Conservation (phyloP, 2,888 invertebrate genomes). For the Aradus depressus region DNA sequence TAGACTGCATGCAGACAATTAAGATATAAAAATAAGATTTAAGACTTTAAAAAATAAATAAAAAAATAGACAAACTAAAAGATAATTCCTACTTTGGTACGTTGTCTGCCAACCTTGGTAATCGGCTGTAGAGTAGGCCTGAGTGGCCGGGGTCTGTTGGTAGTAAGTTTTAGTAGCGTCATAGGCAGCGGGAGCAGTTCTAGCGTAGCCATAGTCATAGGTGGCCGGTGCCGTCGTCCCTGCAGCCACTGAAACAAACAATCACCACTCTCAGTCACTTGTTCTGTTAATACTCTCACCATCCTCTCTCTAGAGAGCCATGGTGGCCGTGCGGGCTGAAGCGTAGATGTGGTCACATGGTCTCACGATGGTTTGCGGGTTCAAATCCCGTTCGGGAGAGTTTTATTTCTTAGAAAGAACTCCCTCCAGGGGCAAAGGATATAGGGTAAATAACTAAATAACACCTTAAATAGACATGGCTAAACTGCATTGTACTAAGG, state of each 20-base stretch:
- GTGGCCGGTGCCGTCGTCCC: slow-evolving; percentile 44
- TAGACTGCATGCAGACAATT: no score
- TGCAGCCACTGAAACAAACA: slow-evolving; percentile 35
- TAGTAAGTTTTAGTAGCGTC: slow-evolving; percentile 75
- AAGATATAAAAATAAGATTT: neutral
- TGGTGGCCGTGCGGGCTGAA: no score
- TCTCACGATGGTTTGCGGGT: no score
- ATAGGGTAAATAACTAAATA: neutral
- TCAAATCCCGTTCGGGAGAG: no score
- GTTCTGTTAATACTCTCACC: neutral
- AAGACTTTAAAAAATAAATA: neutral
- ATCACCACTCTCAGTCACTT: neutral
- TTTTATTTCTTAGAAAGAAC: no score
- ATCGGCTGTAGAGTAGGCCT: slow-evolving; percentile 50
- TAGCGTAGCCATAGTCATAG: slow-evolving; percentile 57
- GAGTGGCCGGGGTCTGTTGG: slow-evolving; percentile 49
- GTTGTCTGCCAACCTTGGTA: slow-evolving; percentile 34
- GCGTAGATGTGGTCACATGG: no score
- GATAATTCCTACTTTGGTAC: slow-evolving; percentile 15
- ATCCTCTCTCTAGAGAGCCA: no score
- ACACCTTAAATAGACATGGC: neutral
- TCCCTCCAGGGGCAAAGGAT: no score
- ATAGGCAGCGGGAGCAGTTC: slow-evolving; percentile 52
- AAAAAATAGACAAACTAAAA: slow-evolving; percentile 5
- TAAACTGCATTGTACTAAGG: no score